phyloP scores from a whole-genome alignment of 2,888 invertebrate species.

The Drosophila ustulata region DNA sequence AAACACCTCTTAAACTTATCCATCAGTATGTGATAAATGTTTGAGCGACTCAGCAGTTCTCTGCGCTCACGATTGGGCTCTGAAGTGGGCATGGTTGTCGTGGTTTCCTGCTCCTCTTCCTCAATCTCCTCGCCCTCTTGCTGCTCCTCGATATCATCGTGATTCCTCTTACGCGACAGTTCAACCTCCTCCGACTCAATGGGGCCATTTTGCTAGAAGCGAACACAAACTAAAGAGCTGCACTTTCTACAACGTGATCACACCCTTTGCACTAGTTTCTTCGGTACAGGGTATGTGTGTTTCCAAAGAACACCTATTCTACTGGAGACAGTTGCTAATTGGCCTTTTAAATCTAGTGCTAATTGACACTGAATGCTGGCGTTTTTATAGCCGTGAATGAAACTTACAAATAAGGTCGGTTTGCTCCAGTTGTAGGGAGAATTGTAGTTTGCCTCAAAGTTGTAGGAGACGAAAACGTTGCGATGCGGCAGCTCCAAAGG shows the following conservation, averaged over 20 bases:
- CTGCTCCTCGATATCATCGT: background rate
- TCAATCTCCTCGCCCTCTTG: background rate
- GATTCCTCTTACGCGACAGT: constrained; percentile 50
- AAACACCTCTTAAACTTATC: constrained; percentile 68
- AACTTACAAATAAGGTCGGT: constrained; percentile 79
- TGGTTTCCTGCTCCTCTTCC: constrained; percentile 3
- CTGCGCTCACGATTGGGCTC: constrained; percentile 42
- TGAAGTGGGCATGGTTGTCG: background rate
- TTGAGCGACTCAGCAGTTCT: constrained; percentile 65
- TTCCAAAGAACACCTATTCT: constrained; percentile 12
- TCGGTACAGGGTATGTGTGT: background rate
- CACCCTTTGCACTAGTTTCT: background rate
- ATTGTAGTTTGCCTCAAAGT: constrained; percentile 90
- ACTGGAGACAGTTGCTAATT: constrained; percentile 59
- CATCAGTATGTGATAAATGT: constrained; percentile 73
- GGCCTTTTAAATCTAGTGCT: constrained; percentile 37
- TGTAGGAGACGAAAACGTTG: constrained; percentile 90
- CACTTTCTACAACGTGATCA: background rate
- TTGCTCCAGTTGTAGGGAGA: constrained; percentile 86
- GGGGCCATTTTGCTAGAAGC: constrained; percentile 66
- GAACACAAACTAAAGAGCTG: background rate
- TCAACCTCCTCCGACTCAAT: constrained; percentile 68
- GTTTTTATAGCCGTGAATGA: constrained; percentile 54
- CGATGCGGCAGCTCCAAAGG: constrained; percentile 89
- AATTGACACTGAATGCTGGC: constrained; percentile 40